Base-by-base conservation (phyloP, 1,140 invertebrate genomes). In the Drosophila elegans region DNA sequence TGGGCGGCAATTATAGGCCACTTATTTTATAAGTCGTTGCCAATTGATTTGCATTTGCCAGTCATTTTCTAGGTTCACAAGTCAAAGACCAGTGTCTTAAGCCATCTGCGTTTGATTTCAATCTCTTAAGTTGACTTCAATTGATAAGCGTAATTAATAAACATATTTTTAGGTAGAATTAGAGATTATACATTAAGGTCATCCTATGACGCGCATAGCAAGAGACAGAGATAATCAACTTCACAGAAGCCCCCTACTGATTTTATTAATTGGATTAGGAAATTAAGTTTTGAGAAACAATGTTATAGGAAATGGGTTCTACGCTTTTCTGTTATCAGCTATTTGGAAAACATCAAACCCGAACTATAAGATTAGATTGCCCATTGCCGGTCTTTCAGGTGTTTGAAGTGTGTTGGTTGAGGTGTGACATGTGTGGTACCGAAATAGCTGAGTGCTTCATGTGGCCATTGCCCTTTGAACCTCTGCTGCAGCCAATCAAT, bases 361-460 rank as follows among this genome's bases (percentile, higher is more conserved):
- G 13, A 82, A 75, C 56, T 61, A 53, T 66, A 44, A 54, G 82
- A 86, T 86, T 72, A 86, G 82, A 86, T 86, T 75, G 52, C 38
- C 36, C 29, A 36, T 36, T 71, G 44, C 42, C 63, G 42, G 64
- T 27, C 32, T 25, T 45, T 51, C 2, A 9, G 42, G 39, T 57
- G 38, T 57, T 61, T 74, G 55, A 57, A 59, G 32, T n/a, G n/a
- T n/a, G n/a, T 21, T 12, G 25, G 1, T n/a, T 39, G 34, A 67
- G 11, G 5, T 21, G 45, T 32, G 52, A 32, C 44, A 52, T 45
- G 62, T 64, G 63, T 3, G 34, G 27, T 4, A 49, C 81, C 71
- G 41, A 88, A 88, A 86, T 88, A 88, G 66, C 52, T 5, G 34
- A 3, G 46, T 79, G 69, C 72, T 72, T 88, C 83, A 88, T 74